Base-by-base conservation (phyloP, 2,797 vertebrate species). In the Pangasius krempfi region DNA sequence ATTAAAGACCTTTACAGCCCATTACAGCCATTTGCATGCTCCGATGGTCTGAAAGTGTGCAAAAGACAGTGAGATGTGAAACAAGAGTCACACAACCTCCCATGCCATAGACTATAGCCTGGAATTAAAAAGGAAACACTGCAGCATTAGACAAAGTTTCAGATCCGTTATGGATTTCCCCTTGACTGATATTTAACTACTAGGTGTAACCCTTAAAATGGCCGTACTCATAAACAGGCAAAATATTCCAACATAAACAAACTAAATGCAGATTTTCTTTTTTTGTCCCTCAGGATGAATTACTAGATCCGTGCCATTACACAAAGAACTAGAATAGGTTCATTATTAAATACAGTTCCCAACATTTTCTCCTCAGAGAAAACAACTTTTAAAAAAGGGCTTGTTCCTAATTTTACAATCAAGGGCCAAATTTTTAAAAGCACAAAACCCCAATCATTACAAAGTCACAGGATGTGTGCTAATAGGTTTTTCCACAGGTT, bases 91-190 rank as follows among this genome's bases (percentile, higher is more conserved):
- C 7, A 68, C 47, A n/a, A 54, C 33, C 58, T 79, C 40, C 27
- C 72, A 70, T 70, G n/a, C 12, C 2, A 66, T 9, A 40, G 5
- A n/a, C 47, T 33, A 73, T 12, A 84, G 22, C 54, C 27, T 47
- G 54, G 47, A 47, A 33, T 82, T 40, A 40, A 84, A 84, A 84
- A 30, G 33, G 73, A 89, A 87, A 84, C 47, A 78, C 60, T 66
- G 33, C 58, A 56, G 58, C 50, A 83, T 84, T 33, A 78, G 10
- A 30, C 58, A 84, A 72, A 22, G 85, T 89, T 89, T 89, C 88
- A 87, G 47, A 87, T 89, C 88, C 56, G 44, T 70, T 84, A 70
- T 89, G 88, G 86, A 89, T 78, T 89, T 87, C 88, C 88, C 85
- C 70, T 27, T 87, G 58, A 70, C 47, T 86, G 47, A 87, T 66